Percentiles rank a stretch among this genome's conserved stretches.
phyloP scores from a whole-genome alignment of 2,888 invertebrate genomes.

The Cabera pusaria region DNA sequence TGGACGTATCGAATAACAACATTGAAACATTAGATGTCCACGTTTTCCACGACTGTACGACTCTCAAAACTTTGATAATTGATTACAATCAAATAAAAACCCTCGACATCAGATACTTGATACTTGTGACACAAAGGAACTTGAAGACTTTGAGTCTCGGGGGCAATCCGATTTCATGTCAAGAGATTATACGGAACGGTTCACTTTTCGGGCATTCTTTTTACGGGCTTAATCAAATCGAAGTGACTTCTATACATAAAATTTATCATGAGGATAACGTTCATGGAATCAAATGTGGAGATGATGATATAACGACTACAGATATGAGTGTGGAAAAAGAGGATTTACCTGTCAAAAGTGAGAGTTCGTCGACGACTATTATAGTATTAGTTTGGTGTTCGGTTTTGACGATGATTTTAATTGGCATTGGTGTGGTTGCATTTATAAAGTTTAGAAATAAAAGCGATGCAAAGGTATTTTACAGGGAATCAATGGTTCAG shows the following conservation, averaged over 20 bases:
- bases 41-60: constrained; percentile 66
- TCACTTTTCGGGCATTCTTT: constrained; percentile 40
- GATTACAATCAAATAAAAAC: constrained; percentile 64
- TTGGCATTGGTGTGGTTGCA: constrained; percentile 12
- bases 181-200: constrained; percentile 53
- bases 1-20: constrained; percentile 66
- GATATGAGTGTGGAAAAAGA: constrained; percentile 6
- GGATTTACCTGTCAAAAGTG: constrained; percentile 5
- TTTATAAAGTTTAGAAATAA: constrained; percentile 20
- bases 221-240: constrained; percentile 40
- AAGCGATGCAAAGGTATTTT: constrained; percentile 20
- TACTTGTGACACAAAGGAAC: constrained; percentile 46
- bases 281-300: constrained; percentile 68
- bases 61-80: constrained; percentile 57
- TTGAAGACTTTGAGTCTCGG: constrained; percentile 62
- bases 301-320: constrained; percentile 30
- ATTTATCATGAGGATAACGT: constrained; percentile 73
- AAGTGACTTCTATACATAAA: constrained; percentile 66
- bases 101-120: constrained; percentile 60
- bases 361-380: constrained; percentile 27
- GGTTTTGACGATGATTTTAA: constrained; percentile 16
- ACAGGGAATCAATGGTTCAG: constrained; percentile 41
- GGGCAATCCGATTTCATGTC: constrained; percentile 67
- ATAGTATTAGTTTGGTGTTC: constrained; percentile 23
- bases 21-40: constrained; percentile 56